These are phyloP conservation scores for Rhineura floridana DNA, from an alignment of 2,113 vertebrate species.

Conservation along the genomic window DNA sequence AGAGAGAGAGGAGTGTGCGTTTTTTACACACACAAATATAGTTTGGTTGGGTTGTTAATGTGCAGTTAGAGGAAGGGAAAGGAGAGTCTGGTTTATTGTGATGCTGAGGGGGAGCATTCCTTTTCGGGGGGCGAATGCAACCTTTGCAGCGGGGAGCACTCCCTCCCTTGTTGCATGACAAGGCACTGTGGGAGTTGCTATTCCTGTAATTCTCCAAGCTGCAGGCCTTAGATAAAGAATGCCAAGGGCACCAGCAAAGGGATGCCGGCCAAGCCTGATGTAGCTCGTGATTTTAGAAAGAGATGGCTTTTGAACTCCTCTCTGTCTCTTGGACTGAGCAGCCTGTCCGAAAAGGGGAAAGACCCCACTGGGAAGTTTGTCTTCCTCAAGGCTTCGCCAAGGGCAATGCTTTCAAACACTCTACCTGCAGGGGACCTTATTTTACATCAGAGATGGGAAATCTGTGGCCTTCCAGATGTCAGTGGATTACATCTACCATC, in stretches of 20 bases:
- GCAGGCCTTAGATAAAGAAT: conserved; percentile 51
- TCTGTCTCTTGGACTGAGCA: too few species aligned
- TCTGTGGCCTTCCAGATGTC: too few species aligned
- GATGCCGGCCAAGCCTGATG: conserved; percentile 34
- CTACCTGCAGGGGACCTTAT: neutral
- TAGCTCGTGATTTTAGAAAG: neutral
- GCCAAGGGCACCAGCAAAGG: neutral
- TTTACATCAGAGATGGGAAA: too few species aligned
- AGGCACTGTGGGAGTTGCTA: conserved; percentile 38
- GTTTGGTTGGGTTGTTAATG: neutral
- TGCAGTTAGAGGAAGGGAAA: neutral
- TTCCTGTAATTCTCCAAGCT: conserved; percentile 57
- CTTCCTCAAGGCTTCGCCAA: neutral
- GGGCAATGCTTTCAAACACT: neutral
- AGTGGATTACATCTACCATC: too few species aligned
- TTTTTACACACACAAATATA: too few species aligned
- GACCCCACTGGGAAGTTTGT: neutral
- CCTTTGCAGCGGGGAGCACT: neutral
- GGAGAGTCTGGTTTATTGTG: neutral
- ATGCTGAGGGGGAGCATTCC: neutral
- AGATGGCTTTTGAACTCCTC: neutral
- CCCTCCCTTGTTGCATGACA: neutral
- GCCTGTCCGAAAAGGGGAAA: neutral
- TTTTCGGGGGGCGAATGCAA: neutral
- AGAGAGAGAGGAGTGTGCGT: too few species aligned